These are phyloP conservation scores for Falco cherrug DNA, from an alignment of 2,797 vertebrate species.

Conservation along the genomic window DNA sequence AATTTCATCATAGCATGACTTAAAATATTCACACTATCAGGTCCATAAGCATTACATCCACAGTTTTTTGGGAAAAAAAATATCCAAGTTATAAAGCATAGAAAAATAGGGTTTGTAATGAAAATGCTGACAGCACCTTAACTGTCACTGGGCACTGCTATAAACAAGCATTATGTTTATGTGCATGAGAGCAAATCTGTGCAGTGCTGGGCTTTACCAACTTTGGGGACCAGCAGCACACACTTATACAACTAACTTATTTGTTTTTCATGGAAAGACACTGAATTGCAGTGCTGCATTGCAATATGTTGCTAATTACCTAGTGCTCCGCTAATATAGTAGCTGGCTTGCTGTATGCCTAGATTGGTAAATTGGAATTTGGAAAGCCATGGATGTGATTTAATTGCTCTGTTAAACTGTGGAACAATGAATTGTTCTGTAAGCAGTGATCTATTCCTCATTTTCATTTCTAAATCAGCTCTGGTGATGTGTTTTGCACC, in stretches of 20 bases:
- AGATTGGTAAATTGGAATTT: not conserved
- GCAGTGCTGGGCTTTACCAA: not conserved
- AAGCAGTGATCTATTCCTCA: not conserved
- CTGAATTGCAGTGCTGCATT: not conserved
- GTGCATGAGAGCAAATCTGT: not conserved
- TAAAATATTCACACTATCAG: constrained; percentile 45
- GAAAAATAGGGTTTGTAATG: constrained; percentile 51
- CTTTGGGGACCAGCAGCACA: not conserved
- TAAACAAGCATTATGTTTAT: constrained; percentile 33
- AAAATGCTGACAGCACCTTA: constrained; percentile 48
- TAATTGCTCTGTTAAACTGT: not conserved
- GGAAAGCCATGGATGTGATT: not conserved
- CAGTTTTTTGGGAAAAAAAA: not conserved
- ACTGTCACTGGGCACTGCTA: constrained; percentile 2
- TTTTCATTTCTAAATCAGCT: not conserved
- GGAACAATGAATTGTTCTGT: not conserved
- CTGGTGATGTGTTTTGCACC: not conserved
- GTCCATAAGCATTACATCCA: constrained; percentile 23
- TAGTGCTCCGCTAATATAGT: not conserved
- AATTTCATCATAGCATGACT: constrained; percentile 20
- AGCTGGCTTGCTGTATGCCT: not conserved
- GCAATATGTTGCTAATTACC: not conserved
- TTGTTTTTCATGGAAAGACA: not conserved
- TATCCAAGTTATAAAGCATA: constrained; percentile 30
- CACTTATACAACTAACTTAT: not conserved